Evolutionary conservation across 2,797 vertebrate species (phyloP), one percentile per base, ranked within the genome.

Genomic region (Schizothorax lantsangensis): DNA sequence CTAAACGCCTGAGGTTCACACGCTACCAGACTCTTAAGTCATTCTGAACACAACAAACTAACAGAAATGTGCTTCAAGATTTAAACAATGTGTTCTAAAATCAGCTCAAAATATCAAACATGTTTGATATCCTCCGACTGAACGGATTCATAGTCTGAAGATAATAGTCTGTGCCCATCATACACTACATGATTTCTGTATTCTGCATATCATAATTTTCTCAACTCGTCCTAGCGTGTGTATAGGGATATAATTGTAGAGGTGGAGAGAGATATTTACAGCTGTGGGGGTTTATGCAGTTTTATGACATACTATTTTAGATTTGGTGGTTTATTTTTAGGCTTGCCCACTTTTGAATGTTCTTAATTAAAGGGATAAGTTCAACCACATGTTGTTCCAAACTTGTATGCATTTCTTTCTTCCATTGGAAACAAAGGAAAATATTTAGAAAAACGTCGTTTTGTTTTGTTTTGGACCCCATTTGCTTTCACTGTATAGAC

Each of bases 231-330:
- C 2, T 19, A 54, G 52, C 15, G 2, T 45, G 49, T 30, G 57
- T 2, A 19, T 30, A 5, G 68, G 15, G 3, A 83, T 57, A 83
- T 68, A 81, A 49, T 81, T 3, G 3, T 64, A 15, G 43, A 49
- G 26, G 62, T 49, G 43, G 26, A 36, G 23, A 1, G 43, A 81
- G 26, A 49, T 68, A 66, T 66, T 84, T 84, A 84, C 11, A 78
- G 45, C 43, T 52, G 21, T 40, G 19, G 36, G 52, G 38, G 19
- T 75, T 33, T 36, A 43, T 57, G 38, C 10, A 15, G n/a, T 47
- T 84, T 84, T 77, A 52, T n/a, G n/a, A 40, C 36, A 6, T 38
- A 15, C 15, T 38, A n/a, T 40, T 68, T 30, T 47, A 75, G 21
- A 43, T 49, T 36, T 8, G 14, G 12, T 74, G 38, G 54, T 5